Conservation (phyloP, 2,113 vertebrate genomes). For the Muntiacus muntjak region DNA sequence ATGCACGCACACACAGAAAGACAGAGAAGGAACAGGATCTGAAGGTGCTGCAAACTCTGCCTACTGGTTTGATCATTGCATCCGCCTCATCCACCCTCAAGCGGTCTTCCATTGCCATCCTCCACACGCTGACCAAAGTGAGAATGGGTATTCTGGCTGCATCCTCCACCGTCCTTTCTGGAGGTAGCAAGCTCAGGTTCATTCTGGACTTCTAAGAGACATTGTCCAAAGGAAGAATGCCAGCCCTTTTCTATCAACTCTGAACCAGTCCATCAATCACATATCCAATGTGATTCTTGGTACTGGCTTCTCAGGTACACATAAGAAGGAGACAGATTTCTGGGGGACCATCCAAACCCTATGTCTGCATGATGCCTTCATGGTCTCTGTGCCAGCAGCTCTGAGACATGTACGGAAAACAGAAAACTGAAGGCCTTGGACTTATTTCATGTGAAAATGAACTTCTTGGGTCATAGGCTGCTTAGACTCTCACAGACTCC, state of each 20-base stretch:
- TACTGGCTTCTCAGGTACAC: neutral
- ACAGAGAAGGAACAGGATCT: neutral
- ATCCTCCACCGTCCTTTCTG: neutral
- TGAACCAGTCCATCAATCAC: neutral
- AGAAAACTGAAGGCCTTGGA: neutral
- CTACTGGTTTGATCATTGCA: neutral
- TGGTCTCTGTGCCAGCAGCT: neutral
- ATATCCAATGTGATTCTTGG: neutral
- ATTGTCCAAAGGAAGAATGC: neutral
- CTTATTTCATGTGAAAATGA: neutral
- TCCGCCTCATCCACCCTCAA: neutral
- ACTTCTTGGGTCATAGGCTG: neutral
- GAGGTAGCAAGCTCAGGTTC: neutral
- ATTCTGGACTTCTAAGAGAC: neutral
- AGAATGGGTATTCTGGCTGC: neutral
- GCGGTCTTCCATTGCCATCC: neutral
- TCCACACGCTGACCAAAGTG: neutral
- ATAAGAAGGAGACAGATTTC: neutral
- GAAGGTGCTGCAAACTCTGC: neutral
- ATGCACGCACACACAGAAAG: neutral
- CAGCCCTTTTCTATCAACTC: neutral
- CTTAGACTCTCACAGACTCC: neutral
- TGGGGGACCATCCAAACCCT: neutral
- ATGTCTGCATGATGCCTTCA: neutral
- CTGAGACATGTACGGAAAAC: neutral